Evolutionary conservation across 2,797 vertebrate genomes (phyloP).

Genomic region (Peromyscus melanophrys): DNA sequence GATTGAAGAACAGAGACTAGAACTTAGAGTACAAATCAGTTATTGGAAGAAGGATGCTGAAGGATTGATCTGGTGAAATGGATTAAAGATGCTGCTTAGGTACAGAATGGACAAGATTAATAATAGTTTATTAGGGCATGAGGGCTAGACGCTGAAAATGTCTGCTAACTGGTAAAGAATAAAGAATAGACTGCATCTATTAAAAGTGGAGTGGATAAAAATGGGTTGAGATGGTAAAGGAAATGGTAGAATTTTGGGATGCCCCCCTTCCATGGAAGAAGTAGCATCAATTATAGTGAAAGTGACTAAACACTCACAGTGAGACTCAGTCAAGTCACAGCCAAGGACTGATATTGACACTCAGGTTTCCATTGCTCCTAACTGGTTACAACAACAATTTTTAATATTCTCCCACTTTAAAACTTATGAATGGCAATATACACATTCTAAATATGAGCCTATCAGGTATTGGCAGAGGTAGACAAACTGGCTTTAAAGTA

Average conservation of each 20-base stretch:
- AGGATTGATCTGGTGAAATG: background rate
- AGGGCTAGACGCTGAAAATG: background rate
- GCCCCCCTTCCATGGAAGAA: background rate
- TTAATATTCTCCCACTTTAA: background rate
- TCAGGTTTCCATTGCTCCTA: background rate
- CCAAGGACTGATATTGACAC: background rate
- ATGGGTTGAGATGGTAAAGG: background rate
- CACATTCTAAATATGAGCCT: background rate
- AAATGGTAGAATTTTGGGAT: background rate
- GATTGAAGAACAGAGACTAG: background rate
- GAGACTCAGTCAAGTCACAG: background rate
- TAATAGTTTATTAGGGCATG: background rate
- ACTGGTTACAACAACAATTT: background rate
- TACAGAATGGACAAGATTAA: background rate
- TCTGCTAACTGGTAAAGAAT: background rate
- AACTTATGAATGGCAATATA: background rate
- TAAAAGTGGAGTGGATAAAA: background rate
- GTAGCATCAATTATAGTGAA: background rate
- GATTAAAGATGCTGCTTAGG: background rate
- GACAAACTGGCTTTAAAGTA: constrained; percentile 26
- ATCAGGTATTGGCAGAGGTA: background rate
- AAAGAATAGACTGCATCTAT: constrained; percentile 9
- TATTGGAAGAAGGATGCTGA: background rate
- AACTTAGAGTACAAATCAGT: background rate
- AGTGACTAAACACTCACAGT: background rate